Evolutionary conservation across 2,888 invertebrate species (phyloP), one percentile per base, ranked within the genome.

Genomic region (Mystacides longicornis): DNA sequence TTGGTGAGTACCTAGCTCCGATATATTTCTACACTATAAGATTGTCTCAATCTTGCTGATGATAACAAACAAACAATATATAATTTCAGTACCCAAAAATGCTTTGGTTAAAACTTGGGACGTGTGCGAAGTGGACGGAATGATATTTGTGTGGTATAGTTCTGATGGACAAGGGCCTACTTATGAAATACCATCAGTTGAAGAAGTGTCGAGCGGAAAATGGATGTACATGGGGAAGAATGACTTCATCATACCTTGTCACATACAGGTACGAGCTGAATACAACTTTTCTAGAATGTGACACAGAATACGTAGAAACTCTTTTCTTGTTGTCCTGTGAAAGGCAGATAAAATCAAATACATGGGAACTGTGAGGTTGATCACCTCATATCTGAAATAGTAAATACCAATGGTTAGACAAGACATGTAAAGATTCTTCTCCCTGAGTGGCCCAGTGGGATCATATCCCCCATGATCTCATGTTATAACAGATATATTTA

Each of bases 231-330:
- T 86, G 22, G 93, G 93, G 0, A 72, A 89, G 3, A 90, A 89
- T 52, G 89, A 91, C 65, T 92, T 88, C 65, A 71, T 79, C 7
- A 78, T 91, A 55, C 85, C 82, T 65, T 83, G 86, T 54, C 92
- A 92, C 66, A 85, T 91, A 60, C 86, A 89, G 78, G 87, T 87
- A n/a, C n/a, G n/a, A n/a, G n/a, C n/a, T n/a, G n/a, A n/a, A n/a
- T n/a, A n/a, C n/a, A n/a, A n/a, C n/a, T n/a, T n/a, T n/a, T n/a
- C n/a, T n/a, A n/a, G n/a, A n/a, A n/a, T n/a, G n/a, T n/a, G n/a
- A n/a, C n/a, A n/a, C n/a, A n/a, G n/a, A n/a, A n/a, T n/a, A n/a
- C n/a, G n/a, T n/a, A n/a, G n/a, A n/a, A n/a, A n/a, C n/a, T n/a
- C n/a, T n/a, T n/a, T n/a, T n/a, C n/a, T n/a, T n/a, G n/a, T n/a